These are phyloP conservation scores for Folsomia manolachei DNA, from an alignment of 2,888 invertebrate species.

Conservation along the genomic window DNA sequence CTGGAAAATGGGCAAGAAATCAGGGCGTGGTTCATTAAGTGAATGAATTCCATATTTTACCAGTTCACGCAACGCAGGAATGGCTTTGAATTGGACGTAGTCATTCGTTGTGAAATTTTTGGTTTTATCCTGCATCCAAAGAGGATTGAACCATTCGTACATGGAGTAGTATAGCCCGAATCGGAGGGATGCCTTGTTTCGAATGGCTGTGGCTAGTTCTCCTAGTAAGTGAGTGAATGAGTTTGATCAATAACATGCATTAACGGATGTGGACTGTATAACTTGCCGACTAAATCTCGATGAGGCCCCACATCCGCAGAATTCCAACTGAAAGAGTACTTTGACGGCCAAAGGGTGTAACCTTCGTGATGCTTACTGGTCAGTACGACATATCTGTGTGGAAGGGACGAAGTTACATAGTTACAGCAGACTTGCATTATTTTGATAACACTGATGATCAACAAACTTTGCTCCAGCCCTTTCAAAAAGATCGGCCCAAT, in stretches of 20 bases:
- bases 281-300: conserved; percentile 62
- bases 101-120: conserved; percentile 55
- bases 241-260: neutral
- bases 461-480: conserved; percentile 79
- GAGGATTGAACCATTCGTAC: conserved; percentile 56
- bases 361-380: conserved; percentile 67
- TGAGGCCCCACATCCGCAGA: conserved; percentile 73
- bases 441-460: too few species aligned
- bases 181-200: conserved; percentile 51
- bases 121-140: conserved; percentile 54
- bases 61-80: conserved; percentile 74
- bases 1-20: too few species aligned
- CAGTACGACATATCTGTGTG: conserved; percentile 56
- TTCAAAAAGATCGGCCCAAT: conserved; percentile 79
- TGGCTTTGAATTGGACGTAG: conserved; percentile 69
- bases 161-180: conserved; percentile 54
- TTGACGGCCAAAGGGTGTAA: conserved; percentile 78
- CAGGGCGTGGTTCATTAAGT: neutral
- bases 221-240: conserved; percentile 23
- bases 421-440: neutral
- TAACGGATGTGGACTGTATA: neutral
- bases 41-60: too few species aligned
- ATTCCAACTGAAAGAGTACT: conserved; percentile 80
- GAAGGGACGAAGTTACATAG: neutral
- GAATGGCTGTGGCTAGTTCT: conserved; percentile 52